Conservation (phyloP, 2,888 invertebrate species). For the Spodoptera littoralis region DNA sequence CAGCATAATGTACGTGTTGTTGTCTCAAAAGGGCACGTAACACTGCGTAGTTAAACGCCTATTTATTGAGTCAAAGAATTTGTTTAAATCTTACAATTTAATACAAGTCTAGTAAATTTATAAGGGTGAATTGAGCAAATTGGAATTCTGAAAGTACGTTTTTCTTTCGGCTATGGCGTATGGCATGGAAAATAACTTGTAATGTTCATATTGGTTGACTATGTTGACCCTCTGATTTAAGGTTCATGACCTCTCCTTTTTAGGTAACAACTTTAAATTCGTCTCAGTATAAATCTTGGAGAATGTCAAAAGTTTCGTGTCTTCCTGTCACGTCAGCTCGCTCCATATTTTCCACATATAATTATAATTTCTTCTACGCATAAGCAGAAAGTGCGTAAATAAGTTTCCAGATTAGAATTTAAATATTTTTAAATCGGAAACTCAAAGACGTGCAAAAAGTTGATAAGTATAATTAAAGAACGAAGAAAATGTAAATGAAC, state of each 20-base stretch:
- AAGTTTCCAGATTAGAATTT: conserved; percentile 1
- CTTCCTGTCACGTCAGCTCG: conserved; percentile 21
- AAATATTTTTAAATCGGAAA: not conserved
- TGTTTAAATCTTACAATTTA: no score
- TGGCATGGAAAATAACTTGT: no score
- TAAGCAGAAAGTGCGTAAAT: conserved; percentile 3
- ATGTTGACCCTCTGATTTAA: not conserved
- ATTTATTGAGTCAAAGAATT: no score
- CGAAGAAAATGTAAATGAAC: no score
- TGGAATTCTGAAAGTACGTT: no score
- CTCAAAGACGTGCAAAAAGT: not conserved
- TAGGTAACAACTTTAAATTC: conserved; percentile 7
- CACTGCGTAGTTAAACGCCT: no score
- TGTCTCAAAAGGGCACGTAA: no score
- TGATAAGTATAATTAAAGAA: not conserved
- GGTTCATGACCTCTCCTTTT: not conserved
- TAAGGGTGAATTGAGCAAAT: no score
- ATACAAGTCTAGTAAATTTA: no score
- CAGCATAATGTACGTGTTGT: no score
- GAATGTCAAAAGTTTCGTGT: conserved; percentile 28
- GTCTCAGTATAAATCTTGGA: conserved; percentile 20
- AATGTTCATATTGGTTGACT: no score
- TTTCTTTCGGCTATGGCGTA: no score
- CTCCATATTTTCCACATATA: conserved; percentile 2
- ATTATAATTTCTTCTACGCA: conserved; percentile 1